phyloP scores from a whole-genome alignment of 2,113 vertebrate genomes.

The Genyomyrus donnyi region DNA sequence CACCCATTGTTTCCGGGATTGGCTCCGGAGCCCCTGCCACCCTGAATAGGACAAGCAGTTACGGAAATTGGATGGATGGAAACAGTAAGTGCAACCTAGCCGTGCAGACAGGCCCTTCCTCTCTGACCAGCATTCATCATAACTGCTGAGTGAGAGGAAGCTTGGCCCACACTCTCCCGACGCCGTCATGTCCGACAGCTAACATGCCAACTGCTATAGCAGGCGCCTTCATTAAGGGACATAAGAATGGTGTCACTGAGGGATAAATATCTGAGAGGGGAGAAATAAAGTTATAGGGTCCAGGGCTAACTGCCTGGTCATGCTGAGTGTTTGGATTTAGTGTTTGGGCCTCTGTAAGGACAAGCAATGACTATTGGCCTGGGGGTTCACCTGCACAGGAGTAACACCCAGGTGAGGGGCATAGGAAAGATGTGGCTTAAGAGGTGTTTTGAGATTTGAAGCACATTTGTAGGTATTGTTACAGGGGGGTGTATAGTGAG shows the following conservation, averaged over 20 bases:
- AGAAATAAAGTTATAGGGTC: background rate
- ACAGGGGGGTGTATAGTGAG: background rate
- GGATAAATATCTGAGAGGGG: background rate
- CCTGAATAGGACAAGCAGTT: background rate
- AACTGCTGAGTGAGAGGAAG: background rate
- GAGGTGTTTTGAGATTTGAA: background rate
- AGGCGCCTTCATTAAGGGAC: background rate
- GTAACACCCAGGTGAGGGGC: background rate
- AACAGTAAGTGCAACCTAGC: background rate
- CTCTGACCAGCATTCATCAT: background rate
- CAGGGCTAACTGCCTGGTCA: background rate
- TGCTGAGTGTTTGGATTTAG: background rate
- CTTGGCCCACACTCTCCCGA: background rate
- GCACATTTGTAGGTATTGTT: background rate
- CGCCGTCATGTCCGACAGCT: background rate
- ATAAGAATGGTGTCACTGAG: background rate
- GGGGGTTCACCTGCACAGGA: background rate
- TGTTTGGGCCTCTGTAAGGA: background rate
- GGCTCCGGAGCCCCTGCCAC: background rate
- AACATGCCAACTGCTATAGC: background rate
- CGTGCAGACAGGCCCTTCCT: background rate
- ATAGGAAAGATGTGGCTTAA: background rate
- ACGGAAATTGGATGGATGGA: background rate
- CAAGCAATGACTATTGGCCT: background rate
- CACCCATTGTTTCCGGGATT: background rate